Evolutionary conservation across 2,888 invertebrate genomes (phyloP).

Genomic region (Syritta pipiens): DNA sequence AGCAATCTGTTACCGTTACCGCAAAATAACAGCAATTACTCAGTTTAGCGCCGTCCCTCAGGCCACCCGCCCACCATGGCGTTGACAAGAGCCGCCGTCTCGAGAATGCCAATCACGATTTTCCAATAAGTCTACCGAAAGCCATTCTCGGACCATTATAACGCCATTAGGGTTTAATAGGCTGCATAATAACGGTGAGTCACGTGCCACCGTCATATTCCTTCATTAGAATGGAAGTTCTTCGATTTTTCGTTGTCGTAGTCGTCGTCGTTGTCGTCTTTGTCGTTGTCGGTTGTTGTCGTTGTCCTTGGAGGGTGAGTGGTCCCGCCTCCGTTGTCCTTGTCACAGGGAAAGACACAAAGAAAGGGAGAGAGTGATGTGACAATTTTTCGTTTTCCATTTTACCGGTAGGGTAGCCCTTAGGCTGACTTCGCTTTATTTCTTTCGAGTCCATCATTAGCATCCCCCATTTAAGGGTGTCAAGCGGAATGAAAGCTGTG

Average conservation of each 20-base stretch:
- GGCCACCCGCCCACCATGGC: not conserved
- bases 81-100: slow-evolving; percentile 19
- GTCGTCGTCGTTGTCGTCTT: slow-evolving; percentile 1
- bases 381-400: slow-evolving; percentile 31
- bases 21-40: slow-evolving; percentile 67
- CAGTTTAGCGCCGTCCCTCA: slow-evolving; percentile 39
- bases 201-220: slow-evolving; percentile 64
- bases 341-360: too few relatives aligned
- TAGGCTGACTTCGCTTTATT: not conserved
- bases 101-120: slow-evolving; percentile 70
- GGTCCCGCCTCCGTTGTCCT: slow-evolving; percentile 31
- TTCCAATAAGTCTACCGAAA: slow-evolving; percentile 70
- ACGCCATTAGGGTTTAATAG: slow-evolving; percentile 70
- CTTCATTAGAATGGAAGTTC: slow-evolving; percentile 68
- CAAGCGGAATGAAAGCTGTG: not conserved
- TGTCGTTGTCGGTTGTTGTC: slow-evolving; percentile 6
- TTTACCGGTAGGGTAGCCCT: not conserved
- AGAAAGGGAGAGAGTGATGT: slow-evolving; percentile 44
- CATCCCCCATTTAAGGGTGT: slow-evolving; percentile 16
- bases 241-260: slow-evolving; percentile 53
- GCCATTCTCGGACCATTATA: slow-evolving; percentile 70
- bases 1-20: slow-evolving; percentile 67
- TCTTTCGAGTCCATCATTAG: slow-evolving; percentile 35
- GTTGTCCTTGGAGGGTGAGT: not conserved
- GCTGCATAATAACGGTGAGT: slow-evolving; percentile 66